Percentiles rank a stretch among this genome's conserved stretches.
Conservation (phyloP, 2,113 vertebrate genomes). For the Vulpes ferrilata region DNA sequence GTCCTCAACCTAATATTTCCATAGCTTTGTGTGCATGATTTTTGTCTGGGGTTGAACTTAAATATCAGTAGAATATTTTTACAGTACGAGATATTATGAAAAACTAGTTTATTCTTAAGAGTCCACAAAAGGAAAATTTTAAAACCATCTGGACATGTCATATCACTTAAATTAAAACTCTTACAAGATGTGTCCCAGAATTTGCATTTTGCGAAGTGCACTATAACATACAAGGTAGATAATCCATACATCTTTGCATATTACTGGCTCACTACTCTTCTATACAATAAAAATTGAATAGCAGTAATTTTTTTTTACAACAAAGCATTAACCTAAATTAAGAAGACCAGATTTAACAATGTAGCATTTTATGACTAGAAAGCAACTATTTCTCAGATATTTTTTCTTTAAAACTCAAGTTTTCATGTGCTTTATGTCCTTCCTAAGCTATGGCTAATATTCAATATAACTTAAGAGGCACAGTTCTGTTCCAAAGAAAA, state of each 20-base stretch:
- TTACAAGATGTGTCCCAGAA: conserved; percentile 55
- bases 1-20: conserved; percentile 29
- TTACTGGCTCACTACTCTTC: conserved; percentile 51
- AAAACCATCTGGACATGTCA: conserved; percentile 42
- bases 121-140: conserved; percentile 56
- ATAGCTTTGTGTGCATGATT: conserved; percentile 28
- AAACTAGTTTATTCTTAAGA: conserved; percentile 45
- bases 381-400: conserved; percentile 56
- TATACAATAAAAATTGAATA: conserved; percentile 73
- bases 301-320: conserved; percentile 45
- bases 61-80: conserved; percentile 65
- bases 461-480: conserved; percentile 69
- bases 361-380: conserved; percentile 60
- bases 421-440: conserved; percentile 66
- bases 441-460: conserved; percentile 69
- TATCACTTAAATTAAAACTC: conserved; percentile 64
- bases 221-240: conserved; percentile 7
- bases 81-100: conserved; percentile 13
- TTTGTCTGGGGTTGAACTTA: conserved; percentile 66
- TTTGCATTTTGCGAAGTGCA: conserved; percentile 69
- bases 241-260: conserved; percentile 57
- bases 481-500: conserved; percentile 72
- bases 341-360: conserved; percentile 62
- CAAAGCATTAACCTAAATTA: conserved; percentile 70
- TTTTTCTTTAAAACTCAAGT: conserved; percentile 66